Conservation (phyloP, 2,888 invertebrate genomes). For the Thera britannica region DNA sequence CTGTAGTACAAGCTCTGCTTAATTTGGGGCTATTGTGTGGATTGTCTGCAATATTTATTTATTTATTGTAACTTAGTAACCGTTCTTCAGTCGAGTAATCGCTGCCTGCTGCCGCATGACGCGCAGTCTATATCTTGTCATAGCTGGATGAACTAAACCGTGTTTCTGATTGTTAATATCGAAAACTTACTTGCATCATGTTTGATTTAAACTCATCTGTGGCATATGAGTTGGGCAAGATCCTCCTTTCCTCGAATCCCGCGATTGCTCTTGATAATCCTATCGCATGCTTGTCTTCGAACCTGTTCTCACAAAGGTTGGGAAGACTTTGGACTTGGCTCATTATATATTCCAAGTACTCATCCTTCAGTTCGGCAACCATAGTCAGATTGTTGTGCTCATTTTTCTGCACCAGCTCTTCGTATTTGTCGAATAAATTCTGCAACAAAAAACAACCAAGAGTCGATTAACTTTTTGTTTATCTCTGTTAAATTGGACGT, state of each 20-base stretch:
- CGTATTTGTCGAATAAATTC: slow-evolving; percentile 26
- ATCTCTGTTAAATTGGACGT: too few relatives aligned
- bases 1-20: too few relatives aligned
- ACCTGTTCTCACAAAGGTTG: slow-evolving; percentile 16
- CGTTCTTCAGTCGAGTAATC: too few relatives aligned
- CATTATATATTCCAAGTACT: slow-evolving; percentile 29
- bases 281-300: slow-evolving; percentile 9
- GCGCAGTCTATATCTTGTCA: too few relatives aligned
- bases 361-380: slow-evolving; percentile 14
- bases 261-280: slow-evolving; percentile 11
- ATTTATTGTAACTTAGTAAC: too few relatives aligned
- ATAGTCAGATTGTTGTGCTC: slow-evolving; percentile 28
- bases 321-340: slow-evolving; percentile 5
- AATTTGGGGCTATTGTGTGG: too few relatives aligned
- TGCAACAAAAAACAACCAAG: slow-evolving; percentile 12
- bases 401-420: slow-evolving; percentile 17
- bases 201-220: slow-evolving; percentile 22
- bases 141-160: too few relatives aligned
- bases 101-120: too few relatives aligned
- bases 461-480: background rate
- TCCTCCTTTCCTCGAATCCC: slow-evolving; percentile 22
- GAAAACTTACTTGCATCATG: slow-evolving; percentile 19
- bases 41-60: too few relatives aligned
- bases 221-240: slow-evolving; percentile 13
- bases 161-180: background rate